Evolutionary conservation across 2,113 vertebrate genomes (phyloP), one percentile per base, ranked within the genome.

Genomic region (Etia nguti): DNA sequence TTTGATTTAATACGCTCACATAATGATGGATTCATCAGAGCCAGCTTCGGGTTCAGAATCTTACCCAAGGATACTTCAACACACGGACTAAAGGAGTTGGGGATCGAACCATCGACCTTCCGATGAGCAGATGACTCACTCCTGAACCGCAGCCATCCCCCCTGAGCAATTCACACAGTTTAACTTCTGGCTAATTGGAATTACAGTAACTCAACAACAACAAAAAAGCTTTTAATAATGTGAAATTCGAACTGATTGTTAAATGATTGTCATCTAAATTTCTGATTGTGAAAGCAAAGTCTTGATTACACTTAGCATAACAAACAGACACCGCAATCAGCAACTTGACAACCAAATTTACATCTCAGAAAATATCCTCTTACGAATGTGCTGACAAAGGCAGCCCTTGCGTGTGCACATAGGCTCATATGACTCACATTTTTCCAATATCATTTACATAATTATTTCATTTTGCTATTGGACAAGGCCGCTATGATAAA

Each of bases 301-400:
- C 57, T 88, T 86, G 83, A 92, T 84, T 84, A 48, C 52, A 83
- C 56, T 85, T 29, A 41, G 38, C 77, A 75, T 59, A 86, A 80
- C 52, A 90, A 82, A 89, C 8, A 75, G 55, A 86, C 86, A 83
- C 38, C 20, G 50, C 54, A 88, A 88, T 86, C 85, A 90, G 41
- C 22, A 68, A 80, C 75, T 70, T 86, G 38, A 50, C 80, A 86
- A 62, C 22, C 31, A n/a, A 24, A 86, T 75, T n/a, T n/a, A 57
- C 22, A 18, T 82, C 41, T 31, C 24, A 9, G 46, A 77, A 77
- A 52, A 50, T 13, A 77, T 77, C 46, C 26, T 34, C 29, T 48
- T 52, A 77, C 31, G 73, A 77, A 77, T 52, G 46, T 8, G 13
- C 75, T 83, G 79, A 80, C 60, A 83, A 38, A 60, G 11, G 22